Conservation (phyloP, 2,113 vertebrate species). For the Archilochus colubris region DNA sequence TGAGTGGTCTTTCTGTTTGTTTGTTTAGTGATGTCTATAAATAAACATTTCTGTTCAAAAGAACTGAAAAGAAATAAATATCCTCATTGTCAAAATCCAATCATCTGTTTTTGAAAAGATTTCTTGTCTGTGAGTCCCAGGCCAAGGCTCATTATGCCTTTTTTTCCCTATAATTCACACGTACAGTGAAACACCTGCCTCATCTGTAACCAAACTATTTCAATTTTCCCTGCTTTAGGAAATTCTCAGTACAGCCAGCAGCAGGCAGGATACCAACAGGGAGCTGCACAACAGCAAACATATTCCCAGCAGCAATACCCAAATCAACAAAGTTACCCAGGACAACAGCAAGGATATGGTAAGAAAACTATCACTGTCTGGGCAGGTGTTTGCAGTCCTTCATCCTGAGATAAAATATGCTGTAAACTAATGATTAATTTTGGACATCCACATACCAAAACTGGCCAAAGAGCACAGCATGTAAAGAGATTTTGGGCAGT, state of each 20-base stretch:
- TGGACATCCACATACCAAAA: background rate
- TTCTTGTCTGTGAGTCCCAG: background rate
- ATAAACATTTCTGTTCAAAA: background rate
- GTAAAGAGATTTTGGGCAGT: background rate
- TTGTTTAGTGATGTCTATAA: too few relatives aligned
- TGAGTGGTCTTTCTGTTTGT: background rate
- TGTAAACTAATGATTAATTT: background rate
- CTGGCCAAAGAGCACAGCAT: background rate
- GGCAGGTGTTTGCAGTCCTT: background rate
- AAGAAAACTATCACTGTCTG: background rate
- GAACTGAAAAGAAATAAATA: background rate
- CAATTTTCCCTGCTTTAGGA: slow-evolving; percentile 71
- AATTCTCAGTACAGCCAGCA: slow-evolving; percentile 94
- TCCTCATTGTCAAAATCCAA: background rate
- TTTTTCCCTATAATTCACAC: background rate
- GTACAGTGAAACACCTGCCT: background rate
- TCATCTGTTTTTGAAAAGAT: background rate
- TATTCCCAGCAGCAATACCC: slow-evolving; percentile 93
- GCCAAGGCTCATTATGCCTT: background rate
- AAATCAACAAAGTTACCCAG: slow-evolving; percentile 89
- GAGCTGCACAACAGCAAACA: slow-evolving; percentile 86
- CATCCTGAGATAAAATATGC: background rate
- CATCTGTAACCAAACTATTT: background rate
- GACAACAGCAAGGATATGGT: slow-evolving; percentile 89
- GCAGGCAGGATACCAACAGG: slow-evolving; percentile 91